A percentile compares a stretch with the other conserved stretches of the same genome.
Evolutionary conservation across 2,888 invertebrate species (phyloP).

Genomic region (Drosophila diplacantha): DNA sequence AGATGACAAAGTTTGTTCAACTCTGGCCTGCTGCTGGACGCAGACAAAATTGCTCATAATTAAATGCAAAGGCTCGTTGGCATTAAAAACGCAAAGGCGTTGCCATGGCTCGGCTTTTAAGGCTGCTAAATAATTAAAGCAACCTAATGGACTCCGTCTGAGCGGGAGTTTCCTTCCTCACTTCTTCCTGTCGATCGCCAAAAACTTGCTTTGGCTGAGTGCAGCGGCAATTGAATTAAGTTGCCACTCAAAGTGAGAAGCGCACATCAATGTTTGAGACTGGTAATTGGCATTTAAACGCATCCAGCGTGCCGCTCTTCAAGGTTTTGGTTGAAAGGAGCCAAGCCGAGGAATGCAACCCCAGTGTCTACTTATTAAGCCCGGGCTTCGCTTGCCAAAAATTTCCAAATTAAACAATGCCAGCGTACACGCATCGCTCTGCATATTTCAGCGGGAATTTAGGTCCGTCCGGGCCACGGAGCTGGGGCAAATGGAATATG

Average conservation of each 20-base stretch:
- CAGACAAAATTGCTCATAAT: conserved; percentile 56
- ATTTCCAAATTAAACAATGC: conserved; percentile 36
- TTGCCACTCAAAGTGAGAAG: conserved; percentile 58
- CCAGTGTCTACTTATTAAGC: conserved; percentile 33
- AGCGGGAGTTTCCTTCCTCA: conserved; percentile 7
- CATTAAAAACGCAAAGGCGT: conserved; percentile 54
- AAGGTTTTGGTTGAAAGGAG: conserved; percentile 14
- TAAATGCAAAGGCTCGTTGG: conserved; percentile 64
- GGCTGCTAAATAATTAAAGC: conserved; percentile 69
- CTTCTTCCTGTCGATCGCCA: conserved; percentile 33
- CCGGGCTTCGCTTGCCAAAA: conserved; percentile 20
- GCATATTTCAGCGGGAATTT: conserved; percentile 65
- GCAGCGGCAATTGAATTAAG: conserved; percentile 68
- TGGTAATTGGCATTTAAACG: conserved; percentile 52
- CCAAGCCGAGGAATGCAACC: conserved; percentile 26
- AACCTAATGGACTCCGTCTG: conserved; percentile 67
- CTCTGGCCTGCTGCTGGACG: conserved; percentile 18
- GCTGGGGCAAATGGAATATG: conserved; percentile 58
- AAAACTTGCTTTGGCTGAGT: conserved; percentile 60
- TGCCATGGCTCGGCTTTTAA: conserved; percentile 61
- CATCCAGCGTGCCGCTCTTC: conserved; percentile 23
- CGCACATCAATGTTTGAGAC: conserved; percentile 55
- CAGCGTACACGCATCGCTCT: conserved; percentile 30
- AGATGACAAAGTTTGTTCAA: conserved; percentile 33
- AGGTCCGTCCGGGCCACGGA: conserved; percentile 27